These are phyloP conservation scores for Ips typographus DNA, from an alignment of 1,140 invertebrate species.

Conservation along the genomic window DNA sequence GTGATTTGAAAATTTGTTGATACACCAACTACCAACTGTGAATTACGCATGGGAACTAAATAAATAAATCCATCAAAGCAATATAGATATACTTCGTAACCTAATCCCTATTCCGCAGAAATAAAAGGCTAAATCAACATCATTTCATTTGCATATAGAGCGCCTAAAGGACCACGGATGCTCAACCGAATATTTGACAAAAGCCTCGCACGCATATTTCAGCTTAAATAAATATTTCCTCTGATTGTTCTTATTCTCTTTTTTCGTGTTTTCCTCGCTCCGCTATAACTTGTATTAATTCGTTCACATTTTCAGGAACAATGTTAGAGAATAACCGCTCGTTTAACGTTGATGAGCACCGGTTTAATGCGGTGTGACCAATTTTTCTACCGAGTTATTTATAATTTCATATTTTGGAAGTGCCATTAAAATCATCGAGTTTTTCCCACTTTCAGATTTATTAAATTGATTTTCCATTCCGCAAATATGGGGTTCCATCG, in stretches of 20 bases:
- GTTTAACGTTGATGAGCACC: too few species aligned
- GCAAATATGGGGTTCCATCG: neutral
- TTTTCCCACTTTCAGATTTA: neutral
- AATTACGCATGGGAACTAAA: too few species aligned
- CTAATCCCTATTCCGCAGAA: neutral
- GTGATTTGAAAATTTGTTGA: too few species aligned
- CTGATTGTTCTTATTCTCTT: conserved; percentile 18
- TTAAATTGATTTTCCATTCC: conserved; percentile 1
- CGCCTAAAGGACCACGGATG: neutral
- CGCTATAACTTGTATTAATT: neutral
- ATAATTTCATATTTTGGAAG: too few species aligned
- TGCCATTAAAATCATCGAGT: too few species aligned
- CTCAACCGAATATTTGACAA: conserved; percentile 16
- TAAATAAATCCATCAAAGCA: too few species aligned
- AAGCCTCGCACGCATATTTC: conserved; percentile 14
- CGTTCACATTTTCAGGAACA: neutral
- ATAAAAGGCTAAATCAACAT: conserved; percentile 12
- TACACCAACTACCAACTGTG: too few species aligned
- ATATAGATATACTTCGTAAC: too few species aligned
- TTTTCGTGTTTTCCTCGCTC: conserved; percentile 4
- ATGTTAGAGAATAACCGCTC: too few species aligned
- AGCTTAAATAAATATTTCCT: conserved; percentile 21
- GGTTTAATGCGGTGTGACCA: too few species aligned
- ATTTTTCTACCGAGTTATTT: too few species aligned
- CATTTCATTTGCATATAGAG: conserved; percentile 20